phyloP scores from a whole-genome alignment of 2,113 vertebrate genomes.

The Poeciliopsis turrubarensis region DNA sequence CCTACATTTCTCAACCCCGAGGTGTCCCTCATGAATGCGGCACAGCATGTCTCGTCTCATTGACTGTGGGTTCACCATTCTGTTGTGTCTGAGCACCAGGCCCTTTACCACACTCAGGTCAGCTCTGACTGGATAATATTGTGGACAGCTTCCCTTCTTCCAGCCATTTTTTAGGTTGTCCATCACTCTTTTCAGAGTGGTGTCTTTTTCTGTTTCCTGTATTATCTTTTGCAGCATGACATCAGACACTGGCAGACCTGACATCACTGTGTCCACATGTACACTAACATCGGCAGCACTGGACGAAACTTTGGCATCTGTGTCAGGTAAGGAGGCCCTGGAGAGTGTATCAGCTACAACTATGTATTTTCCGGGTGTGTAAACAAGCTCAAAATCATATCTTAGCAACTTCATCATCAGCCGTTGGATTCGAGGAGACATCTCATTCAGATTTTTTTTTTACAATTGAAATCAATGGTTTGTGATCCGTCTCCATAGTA shows the following conservation, averaged over 20 bases:
- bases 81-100: neutral
- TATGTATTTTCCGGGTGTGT: conserved; percentile 1
- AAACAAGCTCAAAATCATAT: neutral
- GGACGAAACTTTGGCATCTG: neutral
- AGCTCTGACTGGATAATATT: neutral
- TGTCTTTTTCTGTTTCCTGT: neutral
- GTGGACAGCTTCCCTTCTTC: neutral
- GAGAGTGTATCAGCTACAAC: neutral
- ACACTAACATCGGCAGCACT: too few relatives aligned
- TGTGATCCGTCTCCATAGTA: conserved; percentile 11
- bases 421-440: neutral
- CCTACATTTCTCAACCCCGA: conserved; percentile 21
- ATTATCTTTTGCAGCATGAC: neutral
- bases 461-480: conserved; percentile 6
- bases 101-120: neutral
- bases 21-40: conserved; percentile 9
- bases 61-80: conserved; percentile 3
- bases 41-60: conserved; percentile 6
- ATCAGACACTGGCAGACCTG: neutral
- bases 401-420: neutral
- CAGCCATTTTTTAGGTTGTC: neutral
- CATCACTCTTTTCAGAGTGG: neutral
- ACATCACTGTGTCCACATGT: neutral
- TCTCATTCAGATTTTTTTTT: too few relatives aligned
- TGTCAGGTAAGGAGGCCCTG: neutral